Percentiles rank a stretch among this genome's conserved stretches.
Conservation (phyloP, 30 jellyfish, hydroid and myxozoan species). For the Nemopilema nomurai region DNA sequence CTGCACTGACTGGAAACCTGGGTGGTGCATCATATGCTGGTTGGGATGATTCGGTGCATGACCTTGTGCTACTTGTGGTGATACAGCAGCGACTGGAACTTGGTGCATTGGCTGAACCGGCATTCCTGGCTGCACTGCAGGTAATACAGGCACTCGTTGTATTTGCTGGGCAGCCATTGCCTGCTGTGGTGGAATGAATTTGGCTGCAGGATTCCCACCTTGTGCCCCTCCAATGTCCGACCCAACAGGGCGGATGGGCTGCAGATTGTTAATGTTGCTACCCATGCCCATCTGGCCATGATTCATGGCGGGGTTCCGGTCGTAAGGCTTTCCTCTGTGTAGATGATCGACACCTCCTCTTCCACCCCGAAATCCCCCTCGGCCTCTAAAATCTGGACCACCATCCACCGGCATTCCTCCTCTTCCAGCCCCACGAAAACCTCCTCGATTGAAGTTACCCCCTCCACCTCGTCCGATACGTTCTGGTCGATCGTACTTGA, state of each 20-base stretch:
- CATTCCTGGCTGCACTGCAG: not conserved
- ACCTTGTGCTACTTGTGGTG: slow-evolving; percentile 1
- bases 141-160: slow-evolving; percentile 11
- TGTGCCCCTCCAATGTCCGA: not conserved
- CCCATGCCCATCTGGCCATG: slow-evolving; percentile 1
- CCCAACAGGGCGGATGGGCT: slow-evolving; percentile 47
- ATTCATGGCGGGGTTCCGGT: slow-evolving; percentile 18
- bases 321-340: slow-evolving; percentile 67
- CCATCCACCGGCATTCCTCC: slow-evolving; percentile 1
- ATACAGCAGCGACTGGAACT: slow-evolving; percentile 1
- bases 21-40: slow-evolving; percentile 26
- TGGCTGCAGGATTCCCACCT: slow-evolving; percentile 15
- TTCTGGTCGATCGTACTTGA: slow-evolving; percentile 35
- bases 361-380: slow-evolving; percentile 59
- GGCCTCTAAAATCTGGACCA: slow-evolving; percentile 19
- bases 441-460: slow-evolving; percentile 31
- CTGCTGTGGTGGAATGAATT: not conserved
- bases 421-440: slow-evolving; percentile 45
- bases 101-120: slow-evolving; percentile 25
- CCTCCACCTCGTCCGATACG: slow-evolving; percentile 39
- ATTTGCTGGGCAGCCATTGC: not conserved
- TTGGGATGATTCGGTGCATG: slow-evolving; percentile 4
- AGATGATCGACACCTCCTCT: slow-evolving; percentile 46
- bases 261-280: slow-evolving; percentile 23
- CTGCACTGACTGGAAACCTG: not conserved